A percentile compares a stretch with the other conserved stretches of the same genome.
phyloP scores from a whole-genome alignment of 2,113 vertebrate genomes.

The Cebus imitator region DNA sequence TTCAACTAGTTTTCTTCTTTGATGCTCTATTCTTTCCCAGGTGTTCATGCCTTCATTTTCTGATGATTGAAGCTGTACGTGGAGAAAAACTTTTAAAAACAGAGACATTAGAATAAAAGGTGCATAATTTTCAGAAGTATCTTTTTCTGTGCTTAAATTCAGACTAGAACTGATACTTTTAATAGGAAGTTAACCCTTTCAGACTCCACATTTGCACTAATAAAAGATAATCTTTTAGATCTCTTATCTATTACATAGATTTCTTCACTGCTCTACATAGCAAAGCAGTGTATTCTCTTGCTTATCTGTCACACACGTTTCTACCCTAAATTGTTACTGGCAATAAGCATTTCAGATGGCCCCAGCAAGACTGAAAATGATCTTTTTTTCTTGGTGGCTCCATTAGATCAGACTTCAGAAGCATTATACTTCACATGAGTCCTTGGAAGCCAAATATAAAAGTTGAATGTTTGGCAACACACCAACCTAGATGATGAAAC shows the following conservation, averaged over 20 bases:
- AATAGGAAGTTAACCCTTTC: not conserved
- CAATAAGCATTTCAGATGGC: not conserved
- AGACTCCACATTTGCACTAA: not conserved
- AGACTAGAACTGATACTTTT: slow-evolving; percentile 5
- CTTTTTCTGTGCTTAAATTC: not conserved
- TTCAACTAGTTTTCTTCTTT: not conserved
- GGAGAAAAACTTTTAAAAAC: not conserved
- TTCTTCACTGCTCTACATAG: not conserved
- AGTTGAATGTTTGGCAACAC: slow-evolving; percentile 51
- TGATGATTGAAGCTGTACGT: not conserved
- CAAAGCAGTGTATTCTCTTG: not conserved
- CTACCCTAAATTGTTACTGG: not conserved
- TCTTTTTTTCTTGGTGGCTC: not conserved
- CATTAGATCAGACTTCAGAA: slow-evolving; percentile 24
- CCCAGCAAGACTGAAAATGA: not conserved
- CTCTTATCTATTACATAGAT: not conserved
- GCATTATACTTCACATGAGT: not conserved
- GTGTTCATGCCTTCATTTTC: slow-evolving; percentile 49
- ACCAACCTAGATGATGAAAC: slow-evolving; percentile 47
- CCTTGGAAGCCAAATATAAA: slow-evolving; percentile 31
- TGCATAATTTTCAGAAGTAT: not conserved
- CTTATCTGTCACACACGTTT: not conserved
- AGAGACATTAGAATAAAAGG: not conserved
- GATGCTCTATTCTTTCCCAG: not conserved
- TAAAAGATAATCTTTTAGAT: not conserved